Evolutionary conservation across 2,113 vertebrate species (phyloP).

Genomic region (Apus apus): DNA sequence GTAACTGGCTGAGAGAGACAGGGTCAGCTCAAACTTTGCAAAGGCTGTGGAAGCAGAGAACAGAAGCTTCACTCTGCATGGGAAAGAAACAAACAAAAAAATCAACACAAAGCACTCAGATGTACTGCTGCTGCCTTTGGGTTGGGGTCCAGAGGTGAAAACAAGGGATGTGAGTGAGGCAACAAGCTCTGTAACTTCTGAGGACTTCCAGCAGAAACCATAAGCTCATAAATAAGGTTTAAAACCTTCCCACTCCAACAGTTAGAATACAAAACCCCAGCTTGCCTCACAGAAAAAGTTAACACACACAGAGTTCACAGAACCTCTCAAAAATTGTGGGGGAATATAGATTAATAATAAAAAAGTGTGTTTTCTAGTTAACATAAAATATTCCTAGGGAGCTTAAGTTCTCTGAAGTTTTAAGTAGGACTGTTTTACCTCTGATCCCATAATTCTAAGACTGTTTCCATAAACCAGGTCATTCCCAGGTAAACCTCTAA

Average conservation of each 20-base stretch:
- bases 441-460: background rate
- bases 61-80: conserved; percentile 72
- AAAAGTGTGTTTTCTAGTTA: background rate
- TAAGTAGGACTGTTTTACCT: background rate
- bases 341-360: background rate
- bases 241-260: background rate
- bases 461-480: background rate
- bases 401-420: background rate
- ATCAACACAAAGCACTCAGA: background rate
- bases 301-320: background rate
- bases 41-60: conserved; percentile 75
- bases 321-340: background rate
- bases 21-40: conserved; percentile 77
- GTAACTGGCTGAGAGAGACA: conserved; percentile 71
- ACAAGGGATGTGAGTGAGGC: background rate
- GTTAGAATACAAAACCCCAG: background rate
- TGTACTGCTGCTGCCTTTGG: background rate
- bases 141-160: background rate
- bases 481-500: background rate
- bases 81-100: background rate
- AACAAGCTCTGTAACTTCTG: background rate
- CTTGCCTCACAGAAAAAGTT: background rate
- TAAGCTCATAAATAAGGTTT: background rate
- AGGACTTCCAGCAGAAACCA: background rate
- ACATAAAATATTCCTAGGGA: background rate